Percentiles rank a stretch among this genome's conserved stretches.
phyloP scores from a whole-genome alignment of 2,113 vertebrate species.

The Isichthys henryi region DNA sequence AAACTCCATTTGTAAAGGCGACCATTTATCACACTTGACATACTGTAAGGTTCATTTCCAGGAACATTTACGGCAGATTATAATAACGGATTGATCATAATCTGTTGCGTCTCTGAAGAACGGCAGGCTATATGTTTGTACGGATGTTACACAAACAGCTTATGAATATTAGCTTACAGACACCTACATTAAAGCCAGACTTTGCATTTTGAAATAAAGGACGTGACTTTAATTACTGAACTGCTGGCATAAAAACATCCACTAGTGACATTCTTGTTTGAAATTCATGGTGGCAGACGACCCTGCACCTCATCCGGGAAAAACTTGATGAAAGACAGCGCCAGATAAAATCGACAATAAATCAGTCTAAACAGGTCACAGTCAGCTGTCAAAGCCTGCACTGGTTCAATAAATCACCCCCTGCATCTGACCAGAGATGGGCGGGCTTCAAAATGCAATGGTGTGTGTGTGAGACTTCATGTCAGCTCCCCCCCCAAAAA shows the following conservation, averaged over 20 bases:
- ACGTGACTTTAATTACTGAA: background rate
- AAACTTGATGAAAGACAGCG: background rate
- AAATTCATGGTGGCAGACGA: background rate
- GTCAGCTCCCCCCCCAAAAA: background rate
- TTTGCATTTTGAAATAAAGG: background rate
- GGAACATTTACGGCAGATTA: background rate
- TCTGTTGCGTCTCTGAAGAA: background rate
- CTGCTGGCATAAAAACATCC: background rate
- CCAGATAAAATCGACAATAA: background rate
- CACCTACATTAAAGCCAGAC: background rate
- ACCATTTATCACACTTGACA: background rate
- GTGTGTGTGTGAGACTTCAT: background rate
- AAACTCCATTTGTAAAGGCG: background rate
- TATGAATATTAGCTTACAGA: background rate
- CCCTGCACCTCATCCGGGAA: background rate
- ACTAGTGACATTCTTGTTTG: background rate
- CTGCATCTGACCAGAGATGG: background rate
- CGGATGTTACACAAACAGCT: background rate
- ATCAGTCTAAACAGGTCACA: background rate
- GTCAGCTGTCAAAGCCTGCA: background rate
- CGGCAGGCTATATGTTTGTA: background rate
- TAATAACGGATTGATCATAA: background rate
- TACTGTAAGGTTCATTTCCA: background rate
- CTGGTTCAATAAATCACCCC: background rate
- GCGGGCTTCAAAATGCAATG: background rate